Evolutionary conservation across 2,113 vertebrate genomes (phyloP), one percentile per base, ranked within the genome.

Genomic region (human (Homo sapiens)): DNA sequence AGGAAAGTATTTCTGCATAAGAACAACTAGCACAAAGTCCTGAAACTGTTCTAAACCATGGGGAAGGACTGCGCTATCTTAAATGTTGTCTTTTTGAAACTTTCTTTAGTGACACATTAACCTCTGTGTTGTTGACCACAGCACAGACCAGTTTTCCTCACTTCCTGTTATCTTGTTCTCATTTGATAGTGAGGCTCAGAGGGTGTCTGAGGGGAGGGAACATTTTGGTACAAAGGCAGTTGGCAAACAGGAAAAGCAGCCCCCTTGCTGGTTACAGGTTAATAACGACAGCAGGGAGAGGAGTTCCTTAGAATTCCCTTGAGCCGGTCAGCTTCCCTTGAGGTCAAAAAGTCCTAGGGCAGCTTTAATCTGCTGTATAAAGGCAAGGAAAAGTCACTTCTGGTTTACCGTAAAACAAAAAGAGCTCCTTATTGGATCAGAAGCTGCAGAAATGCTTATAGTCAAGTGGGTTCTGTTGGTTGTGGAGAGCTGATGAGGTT

Each of bases 231-330:
- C 88, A 89, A 97, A 96, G 81, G 86, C 86, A 93, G 79, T 22
- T 93, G 94, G 86, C 85, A 97, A 98, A 97, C 96, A 97, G 97
- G 94, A 97, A 97, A 97, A 89, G 43, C 97, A 90, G 81, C 89
- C 55, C 85, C 75, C 45, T 66, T 84, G 7, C 61, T 92, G 85
- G 88, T 90, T 96, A 97, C 40, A 95, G 85, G 93, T 96, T 95
- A 90, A 85, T 97, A 90, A 97, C 52, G 75, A 97, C 23, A 85
- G 43, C 40, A 45, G 22, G 30, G 70, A 72, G 40, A 90, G 43
- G 81, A 78, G 81, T 66, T 95, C 59, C 50, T 90, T 45, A 92
- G 90, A 70, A 50, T 80, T 72, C 10, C 32, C 13, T 84, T 89
- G 45, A 52, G 66, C 50, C 90, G 52, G 17, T 89, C 93, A 59